These are phyloP conservation scores for Heterohyrax brucei DNA, from an alignment of 2,797 vertebrate species.

Conservation along the genomic window DNA sequence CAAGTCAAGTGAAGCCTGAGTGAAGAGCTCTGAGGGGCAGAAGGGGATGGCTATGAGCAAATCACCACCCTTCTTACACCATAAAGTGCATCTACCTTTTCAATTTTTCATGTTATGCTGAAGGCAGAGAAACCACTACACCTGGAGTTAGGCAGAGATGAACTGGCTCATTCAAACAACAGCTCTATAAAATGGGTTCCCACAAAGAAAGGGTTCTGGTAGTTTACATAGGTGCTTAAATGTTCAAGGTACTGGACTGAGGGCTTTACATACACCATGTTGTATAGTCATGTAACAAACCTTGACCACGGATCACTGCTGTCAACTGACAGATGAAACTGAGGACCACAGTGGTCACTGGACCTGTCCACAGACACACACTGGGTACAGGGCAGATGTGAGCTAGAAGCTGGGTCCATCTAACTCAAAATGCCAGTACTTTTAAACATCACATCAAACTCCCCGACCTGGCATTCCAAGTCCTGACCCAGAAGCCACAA, in stretches of 20 bases:
- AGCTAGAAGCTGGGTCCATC: background rate
- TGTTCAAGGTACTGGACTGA: background rate
- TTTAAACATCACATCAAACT: background rate
- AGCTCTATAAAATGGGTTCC: background rate
- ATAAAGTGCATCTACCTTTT: slow-evolving; percentile 42
- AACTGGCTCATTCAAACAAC: background rate
- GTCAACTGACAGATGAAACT: background rate
- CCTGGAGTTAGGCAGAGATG: slow-evolving; percentile 38
- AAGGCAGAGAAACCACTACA: background rate
- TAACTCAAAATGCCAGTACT: background rate
- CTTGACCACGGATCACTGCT: background rate
- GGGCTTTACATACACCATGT: background rate
- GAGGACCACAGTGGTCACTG: background rate
- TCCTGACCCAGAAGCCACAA: background rate
- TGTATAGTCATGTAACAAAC: background rate
- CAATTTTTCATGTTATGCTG: slow-evolving; percentile 44
- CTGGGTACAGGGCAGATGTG: background rate
- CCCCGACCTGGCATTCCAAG: background rate
- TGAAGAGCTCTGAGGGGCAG: slow-evolving; percentile 39
- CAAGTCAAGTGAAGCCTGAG: slow-evolving; percentile 29
- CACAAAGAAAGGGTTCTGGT: slow-evolving; percentile 34
- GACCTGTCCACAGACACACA: background rate
- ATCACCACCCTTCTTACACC: background rate
- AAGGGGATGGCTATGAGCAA: slow-evolving; percentile 4
- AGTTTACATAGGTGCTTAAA: slow-evolving; percentile 7